phyloP scores from a whole-genome alignment of 2,888 invertebrate genomes.

The Tuta absoluta region DNA sequence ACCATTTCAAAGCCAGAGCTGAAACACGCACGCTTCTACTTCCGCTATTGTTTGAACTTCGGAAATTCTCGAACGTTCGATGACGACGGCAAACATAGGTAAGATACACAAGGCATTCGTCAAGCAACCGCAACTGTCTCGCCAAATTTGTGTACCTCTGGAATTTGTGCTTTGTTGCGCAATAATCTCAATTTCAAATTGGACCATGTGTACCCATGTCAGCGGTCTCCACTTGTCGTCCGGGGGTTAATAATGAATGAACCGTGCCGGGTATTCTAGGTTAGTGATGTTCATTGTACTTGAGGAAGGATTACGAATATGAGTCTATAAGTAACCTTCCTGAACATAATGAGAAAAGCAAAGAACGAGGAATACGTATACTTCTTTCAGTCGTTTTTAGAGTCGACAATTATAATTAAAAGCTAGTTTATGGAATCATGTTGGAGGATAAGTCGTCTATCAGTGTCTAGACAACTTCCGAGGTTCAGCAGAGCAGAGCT shows the following conservation, averaged over 20 bases:
- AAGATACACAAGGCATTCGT: slow-evolving; percentile 16
- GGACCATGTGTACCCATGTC: slow-evolving; percentile 34
- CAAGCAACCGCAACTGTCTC: slow-evolving; percentile 25
- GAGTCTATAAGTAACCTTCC: neutral
- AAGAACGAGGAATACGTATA: too few species aligned
- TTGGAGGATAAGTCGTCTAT: too few species aligned
- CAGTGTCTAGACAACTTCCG: too few species aligned
- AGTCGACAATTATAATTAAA: too few species aligned
- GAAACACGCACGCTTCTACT: neutral
- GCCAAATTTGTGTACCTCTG: slow-evolving; percentile 31
- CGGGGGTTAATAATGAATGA: slow-evolving; percentile 19
- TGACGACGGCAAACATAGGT: neutral
- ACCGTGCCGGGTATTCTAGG: slow-evolving; percentile 12
- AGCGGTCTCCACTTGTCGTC: slow-evolving; percentile 27
- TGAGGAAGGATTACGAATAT: neutral
- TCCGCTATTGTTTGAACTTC: slow-evolving; percentile 2
- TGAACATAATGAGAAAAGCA: neutral
- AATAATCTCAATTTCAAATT: slow-evolving; percentile 36
- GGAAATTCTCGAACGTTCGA: slow-evolving; percentile 5
- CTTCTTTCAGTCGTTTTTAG: too few species aligned
- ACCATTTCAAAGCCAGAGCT: neutral
- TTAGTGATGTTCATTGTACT: slow-evolving; percentile 2
- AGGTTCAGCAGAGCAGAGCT: too few species aligned
- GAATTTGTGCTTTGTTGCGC: slow-evolving; percentile 35
- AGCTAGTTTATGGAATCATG: too few species aligned